Evolutionary conservation across 2,113 vertebrate genomes (phyloP).

Genomic region (Melanotaenia duboulayi): DNA sequence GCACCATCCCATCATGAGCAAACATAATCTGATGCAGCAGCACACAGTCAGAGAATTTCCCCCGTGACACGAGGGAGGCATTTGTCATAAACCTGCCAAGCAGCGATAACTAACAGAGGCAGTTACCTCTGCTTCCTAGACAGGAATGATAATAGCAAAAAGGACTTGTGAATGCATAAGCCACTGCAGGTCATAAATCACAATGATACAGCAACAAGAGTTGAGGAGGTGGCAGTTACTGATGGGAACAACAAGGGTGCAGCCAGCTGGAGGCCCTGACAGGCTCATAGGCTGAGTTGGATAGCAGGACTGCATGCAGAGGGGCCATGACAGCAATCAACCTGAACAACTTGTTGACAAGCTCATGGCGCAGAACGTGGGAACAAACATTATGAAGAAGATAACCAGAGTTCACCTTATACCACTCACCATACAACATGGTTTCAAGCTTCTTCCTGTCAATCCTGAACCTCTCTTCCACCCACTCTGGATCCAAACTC

Average conservation of each 20-base stretch:
- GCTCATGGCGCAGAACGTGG: background rate
- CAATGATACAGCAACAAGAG: conserved; percentile 30
- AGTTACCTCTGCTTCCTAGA: conserved; percentile 48
- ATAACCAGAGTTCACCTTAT: background rate
- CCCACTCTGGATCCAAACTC: conserved; percentile 76
- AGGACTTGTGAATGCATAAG: conserved; percentile 51
- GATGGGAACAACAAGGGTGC: conserved; percentile 47
- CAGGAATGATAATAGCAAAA: conserved; percentile 52
- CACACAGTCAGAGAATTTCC: conserved; percentile 39
- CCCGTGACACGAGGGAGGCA: conserved; percentile 38
- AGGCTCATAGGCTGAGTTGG: conserved; percentile 29
- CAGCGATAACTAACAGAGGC: conserved; percentile 58
- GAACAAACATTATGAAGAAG: background rate
- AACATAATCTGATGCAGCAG: conserved; percentile 38
- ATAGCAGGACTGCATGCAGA: conserved; percentile 27
- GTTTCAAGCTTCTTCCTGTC: conserved; percentile 86
- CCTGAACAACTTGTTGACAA: conserved; percentile 7
- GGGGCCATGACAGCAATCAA: conserved; percentile 8
- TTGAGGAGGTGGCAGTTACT: conserved; percentile 32
- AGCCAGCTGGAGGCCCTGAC: conserved; percentile 45
- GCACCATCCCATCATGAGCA: conserved; percentile 25
- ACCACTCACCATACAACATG: conserved; percentile 84
- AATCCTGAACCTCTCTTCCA: conserved; percentile 86
- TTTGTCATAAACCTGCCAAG: conserved; percentile 68
- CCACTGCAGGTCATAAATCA: conserved; percentile 58